phyloP scores from a whole-genome alignment of 2,113 vertebrate species.

The Vulpes lagopus region DNA sequence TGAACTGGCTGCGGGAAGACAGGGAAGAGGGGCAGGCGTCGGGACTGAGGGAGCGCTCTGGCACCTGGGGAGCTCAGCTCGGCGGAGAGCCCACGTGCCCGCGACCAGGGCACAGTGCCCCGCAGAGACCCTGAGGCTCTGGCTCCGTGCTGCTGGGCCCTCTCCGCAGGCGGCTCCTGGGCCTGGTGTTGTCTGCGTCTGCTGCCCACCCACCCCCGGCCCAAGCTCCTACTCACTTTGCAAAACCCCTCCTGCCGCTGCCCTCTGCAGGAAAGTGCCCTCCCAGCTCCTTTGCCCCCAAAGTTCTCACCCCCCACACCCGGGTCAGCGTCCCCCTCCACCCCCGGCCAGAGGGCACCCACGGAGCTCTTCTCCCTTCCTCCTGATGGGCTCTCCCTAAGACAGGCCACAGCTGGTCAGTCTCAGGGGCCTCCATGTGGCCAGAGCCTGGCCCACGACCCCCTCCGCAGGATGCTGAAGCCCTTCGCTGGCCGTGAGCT shows the following conservation, averaged over 20 bases:
- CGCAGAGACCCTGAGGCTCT: not conserved
- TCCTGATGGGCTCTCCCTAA: not conserved
- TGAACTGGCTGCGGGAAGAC: constrained; percentile 83
- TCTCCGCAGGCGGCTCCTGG: not conserved
- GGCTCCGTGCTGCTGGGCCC: not conserved
- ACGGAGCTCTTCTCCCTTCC: not conserved
- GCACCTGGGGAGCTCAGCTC: not conserved
- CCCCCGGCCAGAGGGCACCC: not conserved
- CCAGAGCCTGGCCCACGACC: not conserved
- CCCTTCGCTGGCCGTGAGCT: not conserved
- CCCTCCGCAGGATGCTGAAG: not conserved
- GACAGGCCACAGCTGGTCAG: not conserved
- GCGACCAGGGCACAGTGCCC: fast-evolving
- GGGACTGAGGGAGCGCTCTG: not conserved
- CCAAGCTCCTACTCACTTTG: not conserved
- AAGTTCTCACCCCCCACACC: not conserved
- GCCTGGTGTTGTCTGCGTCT: not conserved
- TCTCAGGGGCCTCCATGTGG: not conserved
- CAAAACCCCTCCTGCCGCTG: not conserved
- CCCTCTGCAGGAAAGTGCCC: not conserved
- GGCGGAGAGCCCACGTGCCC: not conserved
- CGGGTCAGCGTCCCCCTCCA: too few relatives aligned
- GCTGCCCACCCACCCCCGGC: too few relatives aligned
- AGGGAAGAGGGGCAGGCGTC: constrained; percentile 32
- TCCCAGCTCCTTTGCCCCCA: not conserved